Conservation (phyloP, 2,888 invertebrate genomes). For the Ennomos quercinarius region DNA sequence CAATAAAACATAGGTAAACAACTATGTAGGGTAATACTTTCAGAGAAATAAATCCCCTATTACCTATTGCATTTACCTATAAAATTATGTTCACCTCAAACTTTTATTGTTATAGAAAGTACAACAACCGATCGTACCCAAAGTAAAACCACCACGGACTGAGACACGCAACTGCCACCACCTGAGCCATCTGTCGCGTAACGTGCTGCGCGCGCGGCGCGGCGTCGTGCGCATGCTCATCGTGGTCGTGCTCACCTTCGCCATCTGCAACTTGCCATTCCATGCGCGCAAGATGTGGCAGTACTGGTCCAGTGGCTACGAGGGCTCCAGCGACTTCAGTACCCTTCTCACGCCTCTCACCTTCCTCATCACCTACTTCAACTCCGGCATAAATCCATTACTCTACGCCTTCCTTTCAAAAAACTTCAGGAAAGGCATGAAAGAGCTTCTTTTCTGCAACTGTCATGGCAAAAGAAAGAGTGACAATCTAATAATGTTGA, state of each 20-base stretch:
- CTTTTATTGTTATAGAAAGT: conserved; percentile 46
- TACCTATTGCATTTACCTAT: not conserved
- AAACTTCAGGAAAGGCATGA: conserved; percentile 94
- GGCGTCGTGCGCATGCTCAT: conserved; percentile 96
- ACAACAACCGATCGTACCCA: conserved; percentile 49
- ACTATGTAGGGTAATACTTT: too few species aligned
- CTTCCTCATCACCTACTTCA: conserved; percentile 94
- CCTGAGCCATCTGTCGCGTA: conserved; percentile 89
- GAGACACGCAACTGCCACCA: conserved; percentile 85
- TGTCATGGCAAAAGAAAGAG: conserved; percentile 71
- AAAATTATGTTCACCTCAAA: not conserved
- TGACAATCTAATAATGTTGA: conserved; percentile 74
- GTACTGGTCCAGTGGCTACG: conserved; percentile 90
- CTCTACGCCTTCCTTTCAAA: conserved; percentile 94
- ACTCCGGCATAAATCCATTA: conserved; percentile 95
- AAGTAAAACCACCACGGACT: conserved; percentile 69
- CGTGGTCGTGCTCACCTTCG: conserved; percentile 94
- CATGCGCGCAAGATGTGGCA: conserved; percentile 96
- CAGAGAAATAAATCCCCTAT: too few species aligned
- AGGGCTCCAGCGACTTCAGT: conserved; percentile 90
- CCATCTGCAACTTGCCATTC: conserved; percentile 95
- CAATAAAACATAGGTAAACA: too few species aligned
- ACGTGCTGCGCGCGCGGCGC: conserved; percentile 91
- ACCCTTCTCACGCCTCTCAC: conserved; percentile 93
- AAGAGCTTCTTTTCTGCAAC: conserved; percentile 90